Conservation (phyloP, 2,113 vertebrate genomes). For the Guaruba guarouba region DNA sequence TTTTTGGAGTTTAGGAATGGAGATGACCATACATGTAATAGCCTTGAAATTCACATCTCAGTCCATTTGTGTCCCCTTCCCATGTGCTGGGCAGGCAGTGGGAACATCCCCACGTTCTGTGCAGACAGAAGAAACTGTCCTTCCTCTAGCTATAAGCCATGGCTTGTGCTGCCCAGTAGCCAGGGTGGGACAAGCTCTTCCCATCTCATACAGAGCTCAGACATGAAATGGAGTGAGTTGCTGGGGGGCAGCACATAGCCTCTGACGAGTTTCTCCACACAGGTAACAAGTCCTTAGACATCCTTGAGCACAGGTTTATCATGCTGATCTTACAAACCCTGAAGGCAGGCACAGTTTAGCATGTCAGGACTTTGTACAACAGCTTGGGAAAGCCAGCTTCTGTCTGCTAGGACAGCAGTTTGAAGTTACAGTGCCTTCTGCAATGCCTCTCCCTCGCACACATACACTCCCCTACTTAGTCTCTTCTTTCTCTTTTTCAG, state of each 20-base stretch:
- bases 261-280: neutral
- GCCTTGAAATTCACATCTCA: neutral
- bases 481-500: constrained; percentile 67
- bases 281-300: neutral
- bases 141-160: neutral
- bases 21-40: neutral
- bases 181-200: neutral
- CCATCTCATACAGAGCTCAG: neutral
- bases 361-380: neutral
- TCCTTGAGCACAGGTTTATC: neutral
- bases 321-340: neutral
- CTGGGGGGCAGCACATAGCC: neutral
- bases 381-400: neutral
- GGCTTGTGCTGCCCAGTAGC: neutral
- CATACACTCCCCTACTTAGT: neutral
- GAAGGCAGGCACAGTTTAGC: neutral
- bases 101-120: neutral
- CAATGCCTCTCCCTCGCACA: neutral
- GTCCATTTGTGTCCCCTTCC: neutral
- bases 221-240: neutral
- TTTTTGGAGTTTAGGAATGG: neutral
- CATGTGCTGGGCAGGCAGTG: neutral
- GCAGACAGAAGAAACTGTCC: neutral
- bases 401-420: neutral
- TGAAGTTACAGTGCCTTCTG: neutral